These are phyloP conservation scores for Limonius californicus DNA, from an alignment of 1,140 invertebrate species.

Conservation along the genomic window DNA sequence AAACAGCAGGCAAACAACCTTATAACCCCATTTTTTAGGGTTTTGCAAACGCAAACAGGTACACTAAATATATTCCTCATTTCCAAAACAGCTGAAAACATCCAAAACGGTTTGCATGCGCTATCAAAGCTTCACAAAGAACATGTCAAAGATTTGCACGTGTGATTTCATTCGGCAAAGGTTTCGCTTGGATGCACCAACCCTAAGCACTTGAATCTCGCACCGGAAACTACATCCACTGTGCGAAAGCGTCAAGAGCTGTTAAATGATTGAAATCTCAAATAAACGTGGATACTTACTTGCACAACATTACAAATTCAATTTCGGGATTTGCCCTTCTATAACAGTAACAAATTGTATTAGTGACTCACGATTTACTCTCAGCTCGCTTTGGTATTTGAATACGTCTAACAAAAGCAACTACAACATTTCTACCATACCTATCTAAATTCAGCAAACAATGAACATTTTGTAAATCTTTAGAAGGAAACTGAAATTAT, in stretches of 20 bases:
- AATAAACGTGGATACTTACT: not conserved
- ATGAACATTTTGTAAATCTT: too few species aligned
- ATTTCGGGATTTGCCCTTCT: not conserved
- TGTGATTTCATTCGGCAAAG: not conserved
- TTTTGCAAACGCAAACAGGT: too few species aligned
- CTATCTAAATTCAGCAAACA: too few species aligned
- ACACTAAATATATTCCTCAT: too few species aligned
- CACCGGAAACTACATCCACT: not conserved
- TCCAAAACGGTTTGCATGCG: not conserved
- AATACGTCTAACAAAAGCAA: too few species aligned
- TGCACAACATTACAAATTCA: not conserved
- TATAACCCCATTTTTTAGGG: too few species aligned
- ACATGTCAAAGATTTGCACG: not conserved
- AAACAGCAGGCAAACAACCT: too few species aligned
- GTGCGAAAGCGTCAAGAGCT: not conserved
- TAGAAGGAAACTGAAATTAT: too few species aligned
- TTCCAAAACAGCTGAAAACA: not conserved
- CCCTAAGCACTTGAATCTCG: slow-evolving; percentile 1
- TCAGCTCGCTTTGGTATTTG: too few species aligned
- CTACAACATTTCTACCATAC: too few species aligned
- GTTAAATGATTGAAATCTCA: slow-evolving; percentile 1
- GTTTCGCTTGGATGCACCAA: not conserved
- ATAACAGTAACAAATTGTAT: not conserved
- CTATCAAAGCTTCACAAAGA: too few species aligned
- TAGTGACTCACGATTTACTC: not conserved